phyloP scores from a whole-genome alignment of 2,888 invertebrate species.

The Cryptus armator region DNA sequence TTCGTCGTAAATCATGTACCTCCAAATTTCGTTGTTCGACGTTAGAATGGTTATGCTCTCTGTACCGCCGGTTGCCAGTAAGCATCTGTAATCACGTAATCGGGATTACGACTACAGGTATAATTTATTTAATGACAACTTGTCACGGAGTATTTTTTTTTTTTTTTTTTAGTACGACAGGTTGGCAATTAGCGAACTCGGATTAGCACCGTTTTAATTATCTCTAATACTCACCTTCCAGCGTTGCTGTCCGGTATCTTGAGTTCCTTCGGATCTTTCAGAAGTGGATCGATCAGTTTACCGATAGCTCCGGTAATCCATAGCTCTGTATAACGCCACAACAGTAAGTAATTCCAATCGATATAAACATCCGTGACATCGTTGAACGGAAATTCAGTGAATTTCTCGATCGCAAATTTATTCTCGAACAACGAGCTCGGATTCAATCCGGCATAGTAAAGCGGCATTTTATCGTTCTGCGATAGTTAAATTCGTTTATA shows the following conservation, averaged over 20 bases:
- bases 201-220: neutral
- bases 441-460: constrained; percentile 64
- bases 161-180: neutral
- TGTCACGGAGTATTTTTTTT: neutral
- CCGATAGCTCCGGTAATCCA: constrained; percentile 75
- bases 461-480: constrained; percentile 35
- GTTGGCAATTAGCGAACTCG: neutral
- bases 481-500: neutral
- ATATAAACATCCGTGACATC: constrained; percentile 78
- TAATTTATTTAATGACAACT: constrained; percentile 6
- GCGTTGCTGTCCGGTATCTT: constrained; percentile 74
- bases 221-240: constrained; percentile 68
- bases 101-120: neutral
- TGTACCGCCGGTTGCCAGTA: constrained; percentile 75
- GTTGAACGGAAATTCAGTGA: constrained; percentile 72
- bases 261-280: constrained; percentile 65
- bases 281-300: constrained; percentile 30
- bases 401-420: constrained; percentile 54
- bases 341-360: constrained; percentile 82
- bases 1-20: constrained; percentile 77
- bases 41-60: constrained; percentile 77
- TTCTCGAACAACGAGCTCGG: constrained; percentile 52
- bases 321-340: constrained; percentile 77
- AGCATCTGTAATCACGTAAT: constrained; percentile 73
- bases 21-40: constrained; percentile 77